Percentiles rank a stretch among this genome's conserved stretches.
Conservation (phyloP, 2,113 vertebrate genomes). For the Platichthys flesus region DNA sequence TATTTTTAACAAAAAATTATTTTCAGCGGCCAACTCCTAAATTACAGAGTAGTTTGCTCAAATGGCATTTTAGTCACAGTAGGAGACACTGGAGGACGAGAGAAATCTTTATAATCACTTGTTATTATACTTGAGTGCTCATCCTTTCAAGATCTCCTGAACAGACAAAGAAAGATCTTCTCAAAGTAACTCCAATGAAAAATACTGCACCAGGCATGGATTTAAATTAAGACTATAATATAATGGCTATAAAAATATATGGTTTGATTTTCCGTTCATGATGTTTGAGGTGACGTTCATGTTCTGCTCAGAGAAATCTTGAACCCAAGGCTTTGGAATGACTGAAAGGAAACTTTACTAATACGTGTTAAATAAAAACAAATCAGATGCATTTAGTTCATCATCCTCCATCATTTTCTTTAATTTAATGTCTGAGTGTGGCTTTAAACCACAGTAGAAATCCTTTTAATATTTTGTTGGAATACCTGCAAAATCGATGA, state of each 20-base stretch:
- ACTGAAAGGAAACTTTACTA: slow-evolving; percentile 31
- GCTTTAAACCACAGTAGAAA: neutral
- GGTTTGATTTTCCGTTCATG: neutral
- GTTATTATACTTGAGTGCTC: slow-evolving; percentile 38
- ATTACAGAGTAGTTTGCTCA: slow-evolving; percentile 33
- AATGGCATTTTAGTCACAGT: slow-evolving; percentile 25
- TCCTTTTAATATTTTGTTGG: slow-evolving; percentile 31
- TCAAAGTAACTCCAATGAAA: slow-evolving; percentile 27
- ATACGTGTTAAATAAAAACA: neutral
- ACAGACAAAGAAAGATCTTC: neutral
- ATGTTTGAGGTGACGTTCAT: slow-evolving; percentile 19
- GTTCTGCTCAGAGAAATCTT: slow-evolving; percentile 22
- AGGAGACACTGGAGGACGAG: neutral
- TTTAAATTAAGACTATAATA: neutral
- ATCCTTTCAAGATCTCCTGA: slow-evolving; percentile 20
- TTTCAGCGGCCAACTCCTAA: slow-evolving; percentile 28
- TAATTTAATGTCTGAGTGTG: slow-evolving; percentile 2
- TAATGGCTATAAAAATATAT: slow-evolving; percentile 15
- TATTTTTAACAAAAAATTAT: neutral
- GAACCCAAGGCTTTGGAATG: slow-evolving; percentile 17
- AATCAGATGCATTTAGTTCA: slow-evolving; percentile 10
- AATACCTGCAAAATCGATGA: slow-evolving; percentile 39
- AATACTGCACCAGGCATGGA: slow-evolving; percentile 13
- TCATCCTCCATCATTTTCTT: slow-evolving; percentile 23
- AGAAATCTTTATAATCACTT: slow-evolving; percentile 44